Base-by-base conservation (phyloP, 2,113 vertebrate species). In the Callionymus lyra region DNA sequence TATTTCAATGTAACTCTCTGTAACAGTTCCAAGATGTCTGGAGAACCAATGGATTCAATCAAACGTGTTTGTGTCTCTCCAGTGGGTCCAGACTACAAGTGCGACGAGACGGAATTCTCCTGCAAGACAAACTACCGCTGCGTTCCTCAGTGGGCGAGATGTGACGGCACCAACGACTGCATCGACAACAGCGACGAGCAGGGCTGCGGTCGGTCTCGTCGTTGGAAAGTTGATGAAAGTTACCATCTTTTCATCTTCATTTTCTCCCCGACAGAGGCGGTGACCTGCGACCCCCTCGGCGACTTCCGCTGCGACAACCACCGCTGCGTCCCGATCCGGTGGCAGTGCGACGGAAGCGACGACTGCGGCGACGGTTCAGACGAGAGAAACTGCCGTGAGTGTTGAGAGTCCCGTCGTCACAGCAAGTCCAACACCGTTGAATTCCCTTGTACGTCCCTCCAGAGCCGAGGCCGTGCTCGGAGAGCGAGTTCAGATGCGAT, bases 291-390 rank as follows among this genome's bases (percentile, higher is more conserved):
- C 49, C 81, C 82, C 18, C 35, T 66, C 16, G 73, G 81, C 44
- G 81, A 84, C 65, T 84, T 85, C 56, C 69, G 78, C 31, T 85
- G 82, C 44, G 77, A 83, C 41, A 84, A 83, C 53, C 77, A 83
- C 58, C 79, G 57, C 51, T 85, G 83, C 14, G 55, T 85, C 17
- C 80, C 83, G 15, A 63, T 84, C 31, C 82, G 82, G 41, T 85
- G 80, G 81, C 57, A 55, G 47, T 85, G 82, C 16, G 83, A 84
- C 4, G 83, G 78, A 33, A 38, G 2, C 34, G 19, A 81, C 1
- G 72, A 85, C 70, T 85, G 83, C 12, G 78, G 77, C 0, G 83
- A 85, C 21, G 59, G 73, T 27, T 85, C 81, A 2, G 82, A 84
- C 19, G 82, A 85, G 54, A 76, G 55, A 46, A 51, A 81, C 70